Conservation (phyloP, 2,113 vertebrate species). For the cat (Felis catus) region DNA sequence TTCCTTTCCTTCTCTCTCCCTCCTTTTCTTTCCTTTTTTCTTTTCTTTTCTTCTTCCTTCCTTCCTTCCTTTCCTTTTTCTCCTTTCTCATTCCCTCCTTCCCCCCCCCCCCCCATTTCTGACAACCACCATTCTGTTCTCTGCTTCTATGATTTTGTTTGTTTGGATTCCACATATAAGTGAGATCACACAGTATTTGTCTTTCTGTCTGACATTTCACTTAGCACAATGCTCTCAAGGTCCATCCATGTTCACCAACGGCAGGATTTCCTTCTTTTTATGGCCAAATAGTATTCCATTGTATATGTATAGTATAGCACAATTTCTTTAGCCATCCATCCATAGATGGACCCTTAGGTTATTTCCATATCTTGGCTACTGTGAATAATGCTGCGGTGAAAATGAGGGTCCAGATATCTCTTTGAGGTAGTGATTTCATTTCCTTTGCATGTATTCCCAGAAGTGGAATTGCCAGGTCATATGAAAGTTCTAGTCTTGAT, state of each 20-base stretch:
- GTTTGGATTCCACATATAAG: not conserved
- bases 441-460: not conserved
- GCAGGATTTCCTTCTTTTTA: not conserved
- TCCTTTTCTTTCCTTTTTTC: not conserved
- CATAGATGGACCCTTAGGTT: not conserved
- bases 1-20: not conserved
- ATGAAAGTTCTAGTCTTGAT: not conserved
- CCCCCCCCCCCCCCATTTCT: not conserved
- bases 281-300: not conserved
- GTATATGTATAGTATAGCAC: no score
- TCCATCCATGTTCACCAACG: not conserved
- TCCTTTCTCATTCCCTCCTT: not conserved
- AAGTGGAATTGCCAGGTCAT: not conserved
- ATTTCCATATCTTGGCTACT: not conserved
- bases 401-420: not conserved
- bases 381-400: not conserved
- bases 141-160: not conserved
- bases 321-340: not conserved
- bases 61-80: not conserved
- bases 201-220: not conserved
- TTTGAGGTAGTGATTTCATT: not conserved
- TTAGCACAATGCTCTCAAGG: not conserved
- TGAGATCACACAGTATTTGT: not conserved
- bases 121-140: not conserved
- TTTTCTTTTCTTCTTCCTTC: accelerated